Evolutionary conservation across 2,888 invertebrate genomes (phyloP).

Genomic region (Hemicrepidius hirtus): DNA sequence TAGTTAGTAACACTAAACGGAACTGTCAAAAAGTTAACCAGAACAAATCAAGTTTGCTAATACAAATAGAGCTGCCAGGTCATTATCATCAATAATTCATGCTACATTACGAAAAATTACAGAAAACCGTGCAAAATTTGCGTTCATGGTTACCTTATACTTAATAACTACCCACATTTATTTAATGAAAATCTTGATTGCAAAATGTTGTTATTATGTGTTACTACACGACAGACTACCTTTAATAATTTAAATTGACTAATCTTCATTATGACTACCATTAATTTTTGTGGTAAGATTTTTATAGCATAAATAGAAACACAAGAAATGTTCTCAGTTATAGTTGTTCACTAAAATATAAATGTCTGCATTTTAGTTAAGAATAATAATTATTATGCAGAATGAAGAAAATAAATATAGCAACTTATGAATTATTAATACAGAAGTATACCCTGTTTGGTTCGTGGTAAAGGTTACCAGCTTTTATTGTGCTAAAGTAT

Average conservation of each 20-base stretch:
- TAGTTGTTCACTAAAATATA: too few species aligned
- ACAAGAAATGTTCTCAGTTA: too few species aligned
- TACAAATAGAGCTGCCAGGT: slow-evolving; percentile 6
- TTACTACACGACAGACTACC: neutral
- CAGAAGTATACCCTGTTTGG: too few species aligned
- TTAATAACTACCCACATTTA: slow-evolving; percentile 13
- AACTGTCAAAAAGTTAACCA: slow-evolving; percentile 25
- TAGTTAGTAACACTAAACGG: slow-evolving; percentile 3
- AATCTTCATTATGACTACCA: too few species aligned
- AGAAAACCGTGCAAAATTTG: slow-evolving; percentile 24
- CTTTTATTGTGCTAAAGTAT: too few species aligned
- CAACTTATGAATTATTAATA: too few species aligned
- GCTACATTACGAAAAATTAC: slow-evolving; percentile 9
- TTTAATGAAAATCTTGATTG: slow-evolving; percentile 8
- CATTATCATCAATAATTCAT: slow-evolving; percentile 27
- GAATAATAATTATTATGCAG: too few species aligned
- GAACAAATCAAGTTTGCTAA: slow-evolving; percentile 25
- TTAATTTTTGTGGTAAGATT: too few species aligned
- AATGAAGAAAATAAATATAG: too few species aligned
- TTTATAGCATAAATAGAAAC: too few species aligned
- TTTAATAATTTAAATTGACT: neutral
- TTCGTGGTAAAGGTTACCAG: too few species aligned
- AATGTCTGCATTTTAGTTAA: too few species aligned
- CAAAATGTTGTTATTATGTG: neutral
- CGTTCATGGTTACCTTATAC: neutral